Base-by-base conservation (phyloP, 2,113 vertebrate species). In the Trochalopteron elliotii region DNA sequence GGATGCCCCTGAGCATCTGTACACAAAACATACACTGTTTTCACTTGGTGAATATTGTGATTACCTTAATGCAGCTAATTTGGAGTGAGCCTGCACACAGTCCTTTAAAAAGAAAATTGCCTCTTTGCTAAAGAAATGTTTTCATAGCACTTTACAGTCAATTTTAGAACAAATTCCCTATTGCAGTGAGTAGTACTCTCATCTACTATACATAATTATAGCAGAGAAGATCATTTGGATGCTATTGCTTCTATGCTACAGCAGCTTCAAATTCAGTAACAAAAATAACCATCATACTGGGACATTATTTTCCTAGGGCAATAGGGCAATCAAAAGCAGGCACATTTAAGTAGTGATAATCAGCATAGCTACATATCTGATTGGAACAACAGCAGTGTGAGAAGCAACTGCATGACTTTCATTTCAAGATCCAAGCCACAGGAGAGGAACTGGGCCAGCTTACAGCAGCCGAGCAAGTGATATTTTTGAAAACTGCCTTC, bases 401-500 rank as follows among this genome's bases (percentile, higher is more conserved):
- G 27, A 87, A 94, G 44, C 28, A 83, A 83, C 74, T 75, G 40
- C 17, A 60, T 4, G 27, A 55, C 56, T 71, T 61, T 52, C 42
- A 52, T 70, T 90, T 90, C 56, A n/a, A 2, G 71, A 94, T 83
- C 42, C 52, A 90, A 88, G 71, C 30, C 2, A 6, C 45, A 24
- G 56, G 68, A 80, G 68, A 90, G 74, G 69, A 95, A 81, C 20
- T 15, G 37, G 49, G 92, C 92, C 92, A 95, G 69, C 35, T 78
- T 86, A 84, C 18, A 87, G 40, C 83, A 97, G 72, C 77, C 23
- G 1, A 92, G 80, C 60, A 96, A 93, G 83, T 82, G 76, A 30
- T 83, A 92, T 90, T 96, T 96, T 87, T 94, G 88, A 83, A 75
- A 89, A 81, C 76, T 89, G 93, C 92, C 94, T 96, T 95, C 94